Evolutionary conservation across 1,140 invertebrate genomes (phyloP).

Genomic region (Aporrectodea caliginosa): DNA sequence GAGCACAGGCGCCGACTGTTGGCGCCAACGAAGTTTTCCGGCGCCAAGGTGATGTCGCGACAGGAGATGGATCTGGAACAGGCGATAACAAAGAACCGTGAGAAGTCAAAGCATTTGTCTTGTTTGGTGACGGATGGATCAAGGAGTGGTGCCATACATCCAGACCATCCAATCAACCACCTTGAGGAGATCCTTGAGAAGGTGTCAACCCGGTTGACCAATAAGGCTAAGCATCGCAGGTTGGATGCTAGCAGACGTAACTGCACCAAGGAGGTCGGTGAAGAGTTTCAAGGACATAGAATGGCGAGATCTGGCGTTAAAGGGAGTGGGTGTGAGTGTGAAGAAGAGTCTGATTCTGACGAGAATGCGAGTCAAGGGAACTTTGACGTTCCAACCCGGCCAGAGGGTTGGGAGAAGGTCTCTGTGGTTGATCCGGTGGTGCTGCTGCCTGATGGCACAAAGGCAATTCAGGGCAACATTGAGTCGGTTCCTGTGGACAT

Average conservation of each 20-base stretch:
- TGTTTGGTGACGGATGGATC: not conserved
- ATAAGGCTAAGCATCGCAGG: not conserved
- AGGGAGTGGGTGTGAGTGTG: too few relatives aligned
- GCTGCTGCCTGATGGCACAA: constrained; percentile 3
- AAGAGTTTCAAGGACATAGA: not conserved
- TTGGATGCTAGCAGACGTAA: not conserved
- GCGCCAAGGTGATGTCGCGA: constrained; percentile 35
- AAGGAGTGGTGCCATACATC: not conserved
- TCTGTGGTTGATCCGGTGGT: not conserved
- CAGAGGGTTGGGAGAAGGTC: not conserved
- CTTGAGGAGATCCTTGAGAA: constrained; percentile 21
- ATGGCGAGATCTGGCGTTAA: too few relatives aligned
- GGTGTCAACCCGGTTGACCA: not conserved
- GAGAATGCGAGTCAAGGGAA: not conserved
- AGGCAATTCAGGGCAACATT: constrained; percentile 25
- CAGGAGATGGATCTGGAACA: constrained; percentile 47
- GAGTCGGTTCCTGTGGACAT: constrained; percentile 38
- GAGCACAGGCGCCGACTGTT: constrained; percentile 32
- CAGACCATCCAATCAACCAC: constrained; percentile 17
- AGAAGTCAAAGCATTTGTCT: constrained; percentile 27
- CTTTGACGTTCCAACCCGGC: constrained; percentile 7
- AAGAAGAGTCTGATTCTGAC: not conserved
- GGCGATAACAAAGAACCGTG: constrained; percentile 35
- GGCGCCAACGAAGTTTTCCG: constrained; percentile 38
- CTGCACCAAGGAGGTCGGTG: not conserved